A percentile compares a stretch with the other conserved stretches of the same genome.
These are phyloP conservation scores for Protobothrops flavoviridis DNA, from an alignment of 2,113 vertebrate genomes.

Conservation along the genomic window DNA sequence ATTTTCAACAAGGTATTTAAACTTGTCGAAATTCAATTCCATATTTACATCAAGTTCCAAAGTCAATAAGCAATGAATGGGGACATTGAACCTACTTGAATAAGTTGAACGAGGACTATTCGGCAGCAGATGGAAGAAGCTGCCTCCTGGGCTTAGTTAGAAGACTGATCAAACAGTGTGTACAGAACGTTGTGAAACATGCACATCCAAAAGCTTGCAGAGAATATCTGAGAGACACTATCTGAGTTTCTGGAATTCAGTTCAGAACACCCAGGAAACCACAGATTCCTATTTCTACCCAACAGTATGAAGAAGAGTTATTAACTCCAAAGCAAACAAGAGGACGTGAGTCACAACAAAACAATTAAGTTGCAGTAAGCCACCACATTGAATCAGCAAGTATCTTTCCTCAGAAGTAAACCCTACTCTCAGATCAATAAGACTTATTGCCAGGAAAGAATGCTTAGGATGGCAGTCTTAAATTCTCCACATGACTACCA, in stretches of 20 bases:
- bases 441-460: not conserved
- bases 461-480: not conserved
- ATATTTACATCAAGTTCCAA: too few relatives aligned
- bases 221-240: not conserved
- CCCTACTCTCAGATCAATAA: not conserved
- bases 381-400: slow-evolving; percentile 24
- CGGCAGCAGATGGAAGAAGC: not conserved
- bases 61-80: not conserved
- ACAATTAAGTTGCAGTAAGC: not conserved
- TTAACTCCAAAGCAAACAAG: not conserved
- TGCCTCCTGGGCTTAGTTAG: not conserved
- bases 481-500: not conserved
- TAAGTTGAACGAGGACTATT: not conserved
- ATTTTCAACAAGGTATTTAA: too few relatives aligned
- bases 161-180: not conserved
- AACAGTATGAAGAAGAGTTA: not conserved
- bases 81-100: not conserved
- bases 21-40: too few relatives aligned
- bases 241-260: not conserved
- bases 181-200: not conserved
- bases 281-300: not conserved
- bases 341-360: slow-evolving; percentile 12
- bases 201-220: not conserved
- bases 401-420: not conserved
- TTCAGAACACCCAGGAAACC: not conserved